A percentile compares a stretch with the other conserved stretches of the same genome.
These are phyloP conservation scores for Pollenia labialis DNA, from an alignment of 2,888 invertebrate genomes.

Conservation along the genomic window DNA sequence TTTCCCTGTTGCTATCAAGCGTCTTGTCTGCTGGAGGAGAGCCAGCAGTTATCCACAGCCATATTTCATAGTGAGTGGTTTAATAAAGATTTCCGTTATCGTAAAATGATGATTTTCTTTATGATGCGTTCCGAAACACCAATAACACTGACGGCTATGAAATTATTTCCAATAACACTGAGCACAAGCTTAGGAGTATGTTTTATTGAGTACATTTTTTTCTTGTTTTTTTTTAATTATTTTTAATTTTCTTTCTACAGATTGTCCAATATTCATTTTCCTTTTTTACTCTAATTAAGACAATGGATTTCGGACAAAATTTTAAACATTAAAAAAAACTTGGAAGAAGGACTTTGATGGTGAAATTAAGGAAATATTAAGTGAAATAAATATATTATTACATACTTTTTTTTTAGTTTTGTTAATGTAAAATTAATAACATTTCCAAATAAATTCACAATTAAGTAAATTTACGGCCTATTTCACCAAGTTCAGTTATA, in stretches of 20 bases:
- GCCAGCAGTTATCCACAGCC: constrained; percentile 61
- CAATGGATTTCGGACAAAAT: constrained; percentile 55
- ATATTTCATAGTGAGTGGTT: constrained; percentile 74
- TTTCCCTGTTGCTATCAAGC: constrained; percentile 73
- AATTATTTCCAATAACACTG: constrained; percentile 74
- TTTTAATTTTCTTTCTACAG: constrained; percentile 21
- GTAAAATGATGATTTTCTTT: constrained; percentile 71
- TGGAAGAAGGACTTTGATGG: no score
- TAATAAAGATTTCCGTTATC: constrained; percentile 64
- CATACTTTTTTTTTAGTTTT: no score
- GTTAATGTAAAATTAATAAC: no score
- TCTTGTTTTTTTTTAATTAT: neutral
- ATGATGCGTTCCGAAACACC: constrained; percentile 69
- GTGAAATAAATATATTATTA: no score
- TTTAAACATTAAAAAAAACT: neutral
- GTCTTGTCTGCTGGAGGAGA: constrained; percentile 69
- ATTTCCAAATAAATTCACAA: no score
- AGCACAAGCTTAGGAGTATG: constrained; percentile 74
- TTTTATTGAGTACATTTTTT: neutral
- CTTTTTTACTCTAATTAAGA: constrained; percentile 54
- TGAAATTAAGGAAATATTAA: no score
- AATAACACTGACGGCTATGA: constrained; percentile 66
- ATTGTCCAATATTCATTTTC: constrained; percentile 68
- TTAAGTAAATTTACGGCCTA: no score
- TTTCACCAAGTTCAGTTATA: no score